Percentiles rank a stretch among this genome's conserved stretches.
These are phyloP conservation scores for Sinosuthora webbiana DNA, from an alignment of 2,113 vertebrate species.

Conservation along the genomic window DNA sequence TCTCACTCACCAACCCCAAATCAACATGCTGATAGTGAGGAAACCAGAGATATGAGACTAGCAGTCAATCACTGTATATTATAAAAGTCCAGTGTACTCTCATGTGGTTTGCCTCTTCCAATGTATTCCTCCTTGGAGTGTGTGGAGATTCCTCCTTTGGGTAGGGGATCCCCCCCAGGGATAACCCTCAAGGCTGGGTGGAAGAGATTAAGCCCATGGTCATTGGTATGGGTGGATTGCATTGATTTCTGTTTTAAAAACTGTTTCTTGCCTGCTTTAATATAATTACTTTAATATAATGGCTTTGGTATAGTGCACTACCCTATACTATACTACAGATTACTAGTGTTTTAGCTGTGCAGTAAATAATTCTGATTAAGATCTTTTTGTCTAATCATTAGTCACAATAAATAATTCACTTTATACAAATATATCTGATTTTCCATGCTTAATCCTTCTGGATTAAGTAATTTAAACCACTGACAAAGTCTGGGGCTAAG, in stretches of 20 bases:
- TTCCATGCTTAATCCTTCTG: neutral
- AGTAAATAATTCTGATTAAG: neutral
- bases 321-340: neutral
- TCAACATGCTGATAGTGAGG: neutral
- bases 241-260: neutral
- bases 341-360: neutral
- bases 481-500: neutral
- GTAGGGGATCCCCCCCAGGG: neutral
- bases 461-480: neutral
- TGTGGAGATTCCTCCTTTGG: neutral
- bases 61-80: neutral
- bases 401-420: neutral
- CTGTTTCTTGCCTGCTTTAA: neutral
- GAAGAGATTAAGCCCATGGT: neutral
- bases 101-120: neutral
- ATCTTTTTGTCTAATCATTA: neutral
- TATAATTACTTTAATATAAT: neutral
- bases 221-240: fast-evolving
- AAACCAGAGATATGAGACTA: neutral
- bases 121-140: neutral
- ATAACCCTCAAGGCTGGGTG: neutral
- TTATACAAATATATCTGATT: neutral
- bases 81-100: neutral
- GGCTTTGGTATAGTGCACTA: neutral
- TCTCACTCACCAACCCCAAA: neutral